Evolutionary conservation across 2,797 vertebrate species (phyloP).

Genomic region (Columba guinea): DNA sequence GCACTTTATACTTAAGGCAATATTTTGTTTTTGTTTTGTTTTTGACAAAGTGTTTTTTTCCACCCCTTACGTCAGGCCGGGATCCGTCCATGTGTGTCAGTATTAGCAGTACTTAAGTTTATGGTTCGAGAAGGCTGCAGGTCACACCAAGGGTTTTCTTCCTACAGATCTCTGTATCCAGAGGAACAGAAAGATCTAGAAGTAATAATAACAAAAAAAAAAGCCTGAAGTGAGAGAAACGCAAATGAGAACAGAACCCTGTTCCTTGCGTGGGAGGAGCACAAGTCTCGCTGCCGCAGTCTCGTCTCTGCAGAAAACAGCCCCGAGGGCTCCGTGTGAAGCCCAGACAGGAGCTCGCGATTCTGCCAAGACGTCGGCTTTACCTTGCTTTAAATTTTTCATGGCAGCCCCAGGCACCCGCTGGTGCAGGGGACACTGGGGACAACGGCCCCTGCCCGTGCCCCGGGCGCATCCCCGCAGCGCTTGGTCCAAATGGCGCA

Average conservation of each 20-base stretch:
- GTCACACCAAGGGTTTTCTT: slow-evolving; percentile 48
- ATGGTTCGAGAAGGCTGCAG: slow-evolving; percentile 36
- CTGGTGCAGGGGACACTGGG: fast-evolving
- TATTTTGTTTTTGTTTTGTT: slow-evolving; percentile 40
- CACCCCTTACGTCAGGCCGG: slow-evolving; percentile 53
- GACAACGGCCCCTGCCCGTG: fast-evolving
- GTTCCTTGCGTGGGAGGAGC: fast-evolving
- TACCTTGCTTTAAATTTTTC: background rate
- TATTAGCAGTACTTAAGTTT: slow-evolving; percentile 66
- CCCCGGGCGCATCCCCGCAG: background rate
- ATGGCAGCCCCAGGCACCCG: background rate
- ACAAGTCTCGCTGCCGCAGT: background rate
- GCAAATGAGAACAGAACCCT: background rate
- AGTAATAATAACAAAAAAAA: background rate
- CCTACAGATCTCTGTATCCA: slow-evolving; percentile 40
- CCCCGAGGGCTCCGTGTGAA: background rate
- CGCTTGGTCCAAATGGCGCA: background rate
- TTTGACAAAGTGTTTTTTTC: slow-evolving; percentile 56
- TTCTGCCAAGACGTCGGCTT: background rate
- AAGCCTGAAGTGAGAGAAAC: background rate
- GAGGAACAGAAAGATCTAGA: slow-evolving; percentile 30
- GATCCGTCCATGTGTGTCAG: slow-evolving; percentile 50
- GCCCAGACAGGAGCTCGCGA: fast-evolving
- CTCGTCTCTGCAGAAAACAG: fast-evolving
- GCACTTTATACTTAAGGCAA: slow-evolving; percentile 78